Conservation (phyloP, 2,797 vertebrate species). For the Harpagifer antarcticus region DNA sequence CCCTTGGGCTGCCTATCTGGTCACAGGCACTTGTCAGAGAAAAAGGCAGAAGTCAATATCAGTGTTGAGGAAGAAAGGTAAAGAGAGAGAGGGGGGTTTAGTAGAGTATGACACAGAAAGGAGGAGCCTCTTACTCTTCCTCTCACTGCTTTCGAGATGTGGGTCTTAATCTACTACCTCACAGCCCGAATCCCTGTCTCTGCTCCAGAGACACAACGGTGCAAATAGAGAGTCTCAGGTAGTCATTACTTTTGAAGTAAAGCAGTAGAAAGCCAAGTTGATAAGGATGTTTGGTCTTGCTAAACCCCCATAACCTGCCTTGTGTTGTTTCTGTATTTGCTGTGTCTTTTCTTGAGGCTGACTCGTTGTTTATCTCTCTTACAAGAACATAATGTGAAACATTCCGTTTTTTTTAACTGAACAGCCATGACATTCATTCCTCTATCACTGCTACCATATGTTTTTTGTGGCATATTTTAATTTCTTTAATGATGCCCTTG, state of each 20-base stretch:
- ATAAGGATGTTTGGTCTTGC: conserved; percentile 35
- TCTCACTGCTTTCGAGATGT: conserved; percentile 37
- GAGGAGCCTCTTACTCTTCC: conserved; percentile 26
- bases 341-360: neutral
- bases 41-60: conserved; percentile 59
- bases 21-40: conserved; percentile 58
- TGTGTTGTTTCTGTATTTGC: conserved; percentile 8
- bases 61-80: conserved; percentile 31
- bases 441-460: conserved; percentile 46
- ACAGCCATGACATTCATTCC: conserved; percentile 42
- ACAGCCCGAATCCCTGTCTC: conserved; percentile 50
- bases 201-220: conserved; percentile 33
- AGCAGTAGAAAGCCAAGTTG: conserved; percentile 26
- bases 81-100: conserved; percentile 23
- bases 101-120: conserved; percentile 22
- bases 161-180: conserved; percentile 52
- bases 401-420: conserved; percentile 12
- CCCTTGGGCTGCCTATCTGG: conserved; percentile 57
- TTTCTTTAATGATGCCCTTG: conserved; percentile 41
- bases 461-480: conserved; percentile 47
- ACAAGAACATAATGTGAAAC: conserved; percentile 18
- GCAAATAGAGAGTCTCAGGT: conserved; percentile 43
- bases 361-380: neutral
- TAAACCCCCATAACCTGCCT: conserved; percentile 33
- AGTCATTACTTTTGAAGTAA: conserved; percentile 62